Base-by-base conservation (phyloP, 2,888 invertebrate species). In the Ophion obscuratus region DNA sequence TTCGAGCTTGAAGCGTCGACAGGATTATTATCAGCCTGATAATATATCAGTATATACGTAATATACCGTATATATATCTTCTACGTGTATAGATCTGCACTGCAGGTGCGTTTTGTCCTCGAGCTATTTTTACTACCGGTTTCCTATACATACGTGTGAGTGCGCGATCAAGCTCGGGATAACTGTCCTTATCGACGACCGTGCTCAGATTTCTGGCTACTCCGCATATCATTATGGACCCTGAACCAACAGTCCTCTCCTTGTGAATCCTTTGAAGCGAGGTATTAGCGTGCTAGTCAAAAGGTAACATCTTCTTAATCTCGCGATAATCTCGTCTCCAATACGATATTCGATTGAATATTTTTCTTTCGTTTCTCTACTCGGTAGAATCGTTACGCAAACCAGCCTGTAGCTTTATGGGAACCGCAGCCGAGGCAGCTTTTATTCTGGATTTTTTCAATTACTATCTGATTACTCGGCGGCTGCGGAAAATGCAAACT, bases 11-110 rank as follows among this genome's bases (percentile, higher is more conserved):
- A 24, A 74, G 73, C 81, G 83, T 81, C 81, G 83, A 81, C 86
- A 83, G 81, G 67, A 77, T 80, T 83, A 73, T 80, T 79, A 86
- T 80, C 75, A 77, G 80, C 73, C 68, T 80, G 83, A 83, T 83
- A 83, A 86, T 83, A 86, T 83, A 83, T 80, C 82, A 76, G 79
- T 67, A 78, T 40, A 64, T 24, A 53, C 31, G 57, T 44, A 14
- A 27, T 40, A 57, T 40, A 59, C 40, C 53, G 20, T 27, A 27
- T 68, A 64, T 59, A 62, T 53, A 53, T 24, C 62, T 36, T 71
- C n/a, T 80, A 62, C 62, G 71, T 76, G 59, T 57, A 70, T 62
- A 79, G 47, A 79, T 62, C 31, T n/a, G 27, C 20, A 70, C 36
- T 78, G 83, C 80, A 86, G 83, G 82, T 83, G 85, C 83, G 73